Evolutionary conservation across 2,888 invertebrate genomes (phyloP).

Genomic region (Chrysolina haemoptera): DNA sequence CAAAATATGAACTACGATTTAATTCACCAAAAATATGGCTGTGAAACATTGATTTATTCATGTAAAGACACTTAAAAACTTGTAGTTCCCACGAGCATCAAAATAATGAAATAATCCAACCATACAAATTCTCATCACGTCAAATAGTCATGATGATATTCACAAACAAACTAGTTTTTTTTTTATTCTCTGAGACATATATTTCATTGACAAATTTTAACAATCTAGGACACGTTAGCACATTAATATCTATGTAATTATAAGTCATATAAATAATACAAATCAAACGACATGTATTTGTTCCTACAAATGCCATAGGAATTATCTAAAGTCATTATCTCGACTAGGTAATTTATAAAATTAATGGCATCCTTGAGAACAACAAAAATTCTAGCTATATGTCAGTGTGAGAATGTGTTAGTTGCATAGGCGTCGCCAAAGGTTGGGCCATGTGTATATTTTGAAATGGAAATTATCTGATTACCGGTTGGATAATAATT

Average conservation of each 20-base stretch:
- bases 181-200: neutral
- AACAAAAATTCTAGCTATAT: conserved; percentile 47
- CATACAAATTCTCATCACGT: too few relatives aligned
- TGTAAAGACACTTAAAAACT: too few relatives aligned
- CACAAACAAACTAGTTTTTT: neutral
- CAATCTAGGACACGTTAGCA: neutral
- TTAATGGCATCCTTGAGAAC: conserved; percentile 50
- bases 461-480: conserved; percentile 15
- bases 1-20: too few relatives aligned
- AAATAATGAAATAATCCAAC: too few relatives aligned
- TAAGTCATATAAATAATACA: conserved; percentile 19
- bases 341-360: conserved; percentile 45
- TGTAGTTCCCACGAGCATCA: too few relatives aligned
- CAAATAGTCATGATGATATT: too few relatives aligned
- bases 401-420: conserved; percentile 45
- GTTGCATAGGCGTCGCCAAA: conserved; percentile 22
- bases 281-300: conserved; percentile 32
- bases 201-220: conserved; percentile 8
- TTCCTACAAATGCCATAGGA: conserved; percentile 46
- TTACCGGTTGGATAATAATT: neutral
- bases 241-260: neutral
- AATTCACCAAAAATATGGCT: too few relatives aligned
- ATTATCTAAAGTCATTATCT: conserved; percentile 48
- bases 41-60: too few relatives aligned
- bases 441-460: neutral